These are phyloP conservation scores for Tyrophagus putrescentiae DNA, from an alignment of 1,140 invertebrate species.

Conservation along the genomic window DNA sequence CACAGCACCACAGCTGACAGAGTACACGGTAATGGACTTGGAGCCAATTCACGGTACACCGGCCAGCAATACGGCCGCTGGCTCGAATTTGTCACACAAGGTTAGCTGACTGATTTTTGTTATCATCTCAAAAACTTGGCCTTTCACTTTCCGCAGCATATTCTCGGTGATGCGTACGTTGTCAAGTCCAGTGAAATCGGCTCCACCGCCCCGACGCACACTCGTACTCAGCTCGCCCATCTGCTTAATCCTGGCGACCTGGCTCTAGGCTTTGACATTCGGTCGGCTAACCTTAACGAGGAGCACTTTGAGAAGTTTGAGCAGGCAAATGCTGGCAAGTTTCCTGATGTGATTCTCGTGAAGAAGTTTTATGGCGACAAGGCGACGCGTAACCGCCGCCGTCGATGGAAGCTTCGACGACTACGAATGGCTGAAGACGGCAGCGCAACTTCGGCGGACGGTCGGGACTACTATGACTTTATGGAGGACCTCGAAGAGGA, in stretches of 20 bases:
- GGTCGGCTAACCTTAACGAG: conserved; percentile 80
- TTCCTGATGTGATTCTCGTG: conserved; percentile 80
- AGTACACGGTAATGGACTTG: conserved; percentile 90
- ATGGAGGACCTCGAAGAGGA: conserved; percentile 96
- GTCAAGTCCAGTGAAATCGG: conserved; percentile 76
- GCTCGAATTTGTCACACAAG: not conserved
- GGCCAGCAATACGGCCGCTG: conserved; percentile 49
- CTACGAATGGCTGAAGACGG: conserved; percentile 44
- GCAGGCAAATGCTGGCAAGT: conserved; percentile 38
- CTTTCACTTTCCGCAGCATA: conserved; percentile 44
- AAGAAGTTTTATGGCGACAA: conserved; percentile 78
- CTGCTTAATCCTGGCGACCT: conserved; percentile 81
- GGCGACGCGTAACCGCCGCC: conserved; percentile 47
- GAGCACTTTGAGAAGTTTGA: conserved; percentile 62
- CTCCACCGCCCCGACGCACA: conserved; percentile 63
- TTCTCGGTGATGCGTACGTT: conserved; percentile 82
- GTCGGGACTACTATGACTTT: conserved; percentile 82
- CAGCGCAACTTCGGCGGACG: conserved; percentile 26
- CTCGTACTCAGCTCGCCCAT: conserved; percentile 83
- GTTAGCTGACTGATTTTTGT: not conserved
- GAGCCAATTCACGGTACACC: conserved; percentile 65
- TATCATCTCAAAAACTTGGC: not conserved
- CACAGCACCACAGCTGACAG: conserved; percentile 72
- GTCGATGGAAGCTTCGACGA: conserved; percentile 86
- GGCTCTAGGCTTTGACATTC: conserved; percentile 75